Percentiles rank a stretch among this genome's conserved stretches.
Evolutionary conservation across 2,888 invertebrate species (phyloP).

Genomic region (Saturnia japonica): DNA sequence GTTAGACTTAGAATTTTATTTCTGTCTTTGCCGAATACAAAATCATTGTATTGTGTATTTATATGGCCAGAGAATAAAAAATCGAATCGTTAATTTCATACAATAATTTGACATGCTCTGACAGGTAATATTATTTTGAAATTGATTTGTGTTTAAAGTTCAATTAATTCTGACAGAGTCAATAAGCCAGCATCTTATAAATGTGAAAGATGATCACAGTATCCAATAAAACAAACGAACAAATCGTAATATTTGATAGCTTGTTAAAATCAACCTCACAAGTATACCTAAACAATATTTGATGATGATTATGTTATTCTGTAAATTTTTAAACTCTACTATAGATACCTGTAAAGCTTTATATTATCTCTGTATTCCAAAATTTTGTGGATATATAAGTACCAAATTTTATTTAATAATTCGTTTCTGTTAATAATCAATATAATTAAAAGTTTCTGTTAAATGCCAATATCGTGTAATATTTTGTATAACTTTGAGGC

Average conservation of each 20-base stretch:
- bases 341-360: too few species aligned
- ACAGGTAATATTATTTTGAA: constrained; percentile 77
- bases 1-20: not conserved
- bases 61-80: constrained; percentile 12
- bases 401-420: too few species aligned
- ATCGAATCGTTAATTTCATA: constrained; percentile 61
- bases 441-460: too few species aligned
- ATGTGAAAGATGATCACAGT: constrained; percentile 41
- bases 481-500: too few species aligned
- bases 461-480: too few species aligned
- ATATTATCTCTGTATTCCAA: too few species aligned
- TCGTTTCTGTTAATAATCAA: too few species aligned
- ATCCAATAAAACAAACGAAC: constrained; percentile 27
- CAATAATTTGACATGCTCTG: constrained; percentile 76
- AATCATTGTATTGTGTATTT: constrained; percentile 15
- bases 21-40: not conserved
- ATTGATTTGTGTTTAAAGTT: constrained; percentile 81
- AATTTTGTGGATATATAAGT: too few species aligned
- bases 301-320: not conserved
- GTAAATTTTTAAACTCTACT: too few species aligned
- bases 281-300: not conserved
- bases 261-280: not conserved
- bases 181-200: constrained; percentile 73
- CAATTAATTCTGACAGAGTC: constrained; percentile 80
- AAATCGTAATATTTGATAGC: constrained; percentile 16